Conservation (phyloP, 2,797 vertebrate species). For the Hylomyscus alleni region DNA sequence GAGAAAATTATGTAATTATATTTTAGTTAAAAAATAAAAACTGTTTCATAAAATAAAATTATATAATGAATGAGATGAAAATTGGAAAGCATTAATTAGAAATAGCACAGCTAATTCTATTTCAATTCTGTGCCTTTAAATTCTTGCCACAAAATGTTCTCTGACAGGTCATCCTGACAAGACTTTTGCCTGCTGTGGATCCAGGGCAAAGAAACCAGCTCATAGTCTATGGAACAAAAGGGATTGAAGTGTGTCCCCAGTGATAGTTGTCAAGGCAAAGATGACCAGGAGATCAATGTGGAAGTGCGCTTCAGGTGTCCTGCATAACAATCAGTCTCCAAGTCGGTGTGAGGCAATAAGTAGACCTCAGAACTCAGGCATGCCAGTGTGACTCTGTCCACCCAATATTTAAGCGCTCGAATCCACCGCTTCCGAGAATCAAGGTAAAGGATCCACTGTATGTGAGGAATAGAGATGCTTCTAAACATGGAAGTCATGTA, state of each 20-base stretch:
- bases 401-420: background rate
- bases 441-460: background rate
- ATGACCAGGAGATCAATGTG: rapidly evolving
- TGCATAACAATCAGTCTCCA: no score
- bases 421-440: background rate
- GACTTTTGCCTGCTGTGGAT: rapidly evolving
- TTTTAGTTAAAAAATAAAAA: background rate
- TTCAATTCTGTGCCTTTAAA: background rate
- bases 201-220: background rate
- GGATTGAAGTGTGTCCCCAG: rapidly evolving
- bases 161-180: background rate
- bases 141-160: background rate
- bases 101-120: background rate
- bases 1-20: background rate
- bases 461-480: background rate
- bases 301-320: rapidly evolving
- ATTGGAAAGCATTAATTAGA: background rate
- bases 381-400: background rate
- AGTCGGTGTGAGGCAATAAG: background rate
- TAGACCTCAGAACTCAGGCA: background rate
- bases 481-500: background rate
- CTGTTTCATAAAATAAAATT: background rate
- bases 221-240: rapidly evolving
- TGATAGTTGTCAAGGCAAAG: rapidly evolving
- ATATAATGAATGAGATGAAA: background rate